A percentile compares a stretch with the other conserved stretches of the same genome.
These are phyloP conservation scores for Altica lythri DNA, from an alignment of 2,888 invertebrate species.

Conservation along the genomic window DNA sequence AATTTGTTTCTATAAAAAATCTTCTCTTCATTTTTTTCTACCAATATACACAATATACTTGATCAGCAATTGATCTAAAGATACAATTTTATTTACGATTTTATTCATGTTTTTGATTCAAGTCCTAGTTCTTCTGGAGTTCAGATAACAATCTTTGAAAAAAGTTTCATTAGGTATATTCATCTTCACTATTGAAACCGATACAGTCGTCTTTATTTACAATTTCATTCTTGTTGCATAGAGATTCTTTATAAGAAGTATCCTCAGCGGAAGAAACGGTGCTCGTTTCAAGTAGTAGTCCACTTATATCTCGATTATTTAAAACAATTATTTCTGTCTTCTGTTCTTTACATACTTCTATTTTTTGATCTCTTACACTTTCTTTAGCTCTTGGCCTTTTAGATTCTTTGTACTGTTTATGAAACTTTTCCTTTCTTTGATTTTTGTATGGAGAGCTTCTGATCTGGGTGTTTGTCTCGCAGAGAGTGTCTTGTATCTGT, in stretches of 20 bases:
- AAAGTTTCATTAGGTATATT: conserved; percentile 53
- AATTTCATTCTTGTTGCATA: conserved; percentile 46
- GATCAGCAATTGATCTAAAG: no score
- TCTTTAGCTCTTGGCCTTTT: conserved; percentile 49
- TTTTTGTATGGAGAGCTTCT: conserved; percentile 47
- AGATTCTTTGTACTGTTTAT: conserved; percentile 54
- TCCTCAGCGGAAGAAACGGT: conserved; percentile 38
- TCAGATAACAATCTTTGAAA: conserved; percentile 44
- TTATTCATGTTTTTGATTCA: no score
- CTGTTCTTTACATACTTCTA: conserved; percentile 48
- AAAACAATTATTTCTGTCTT: conserved; percentile 47
- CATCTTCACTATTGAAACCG: conserved; percentile 57
- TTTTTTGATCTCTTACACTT: conserved; percentile 52
- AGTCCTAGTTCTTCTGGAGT: conserved; percentile 56
- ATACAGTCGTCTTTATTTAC: conserved; percentile 54
- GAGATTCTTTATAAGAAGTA: conserved; percentile 45
- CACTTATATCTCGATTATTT: conserved; percentile 49
- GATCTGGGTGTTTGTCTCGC: conserved; percentile 41
- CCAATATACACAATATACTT: no score
- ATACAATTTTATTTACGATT: no score
- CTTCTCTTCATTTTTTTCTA: no score
- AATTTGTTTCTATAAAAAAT: no score
- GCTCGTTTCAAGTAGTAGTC: conserved; percentile 46
- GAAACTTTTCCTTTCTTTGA: conserved; percentile 52
- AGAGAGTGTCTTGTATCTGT: conserved; percentile 44